Evolutionary conservation across 2,797 vertebrate genomes (phyloP), one percentile per base, ranked within the genome.

Genomic region (Denticeps clupeoides): DNA sequence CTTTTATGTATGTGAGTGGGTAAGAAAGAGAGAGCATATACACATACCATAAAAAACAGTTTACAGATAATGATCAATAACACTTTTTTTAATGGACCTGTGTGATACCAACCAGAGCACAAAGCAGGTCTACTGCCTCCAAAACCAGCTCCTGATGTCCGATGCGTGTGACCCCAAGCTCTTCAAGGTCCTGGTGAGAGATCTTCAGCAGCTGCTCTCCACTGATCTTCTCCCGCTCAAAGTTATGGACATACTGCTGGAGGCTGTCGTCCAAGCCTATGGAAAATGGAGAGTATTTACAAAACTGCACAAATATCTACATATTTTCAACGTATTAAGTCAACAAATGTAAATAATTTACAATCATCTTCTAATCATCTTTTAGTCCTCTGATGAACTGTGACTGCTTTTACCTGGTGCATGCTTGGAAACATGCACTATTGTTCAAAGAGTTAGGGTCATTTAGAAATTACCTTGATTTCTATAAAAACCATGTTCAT

Each of bases 121-220:
- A 98, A 15, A 98, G 88, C 42, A 98, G 84, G 69, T 98, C 94
- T 0, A 97, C 93, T 1, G 93, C 91, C 72, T 98, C 94, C 59
- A 98, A 72, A 58, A 97, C 88, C 38, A 98, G 83, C 32, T 98
- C 94, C 72, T 98, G 94, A 63, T 98, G 93, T 60, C 93, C 93
- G 0, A 97, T 95, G n/a, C 93, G 79, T 4, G 89, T 81, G 57
- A 97, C 85, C 0, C 93, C 91, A 9, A 98, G 80, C 51, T 96
- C 92, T 77, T 97, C 93, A 12, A 98, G 87, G 60, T 97, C 94
- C 69, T 97, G 94, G 51, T 98, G 92, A 1, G 91, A 91, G 72
- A 98, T 93, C 73, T 91, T 89, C 45, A 98, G 73, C 41, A 98
- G 78, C 61, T 95, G 91, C 37, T 94, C 93, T 4, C 94, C 94